Evolutionary conservation across 2,797 vertebrate species (phyloP).

Genomic region (Sebastes iracundus): DNA sequence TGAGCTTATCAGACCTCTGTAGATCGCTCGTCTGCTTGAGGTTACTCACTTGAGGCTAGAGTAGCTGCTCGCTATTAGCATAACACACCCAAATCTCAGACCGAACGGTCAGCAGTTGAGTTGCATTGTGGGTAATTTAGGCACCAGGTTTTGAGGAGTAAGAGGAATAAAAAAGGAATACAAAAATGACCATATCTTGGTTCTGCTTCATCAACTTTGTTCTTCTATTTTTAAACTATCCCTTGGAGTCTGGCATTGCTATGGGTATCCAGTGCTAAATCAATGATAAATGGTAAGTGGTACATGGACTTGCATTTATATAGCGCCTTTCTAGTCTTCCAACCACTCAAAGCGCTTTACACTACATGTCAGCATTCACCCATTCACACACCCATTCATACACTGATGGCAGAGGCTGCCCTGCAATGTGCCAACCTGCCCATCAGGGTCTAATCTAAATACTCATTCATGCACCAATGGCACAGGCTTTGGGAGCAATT

Average conservation of each 20-base stretch:
- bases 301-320: neutral
- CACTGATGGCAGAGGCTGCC: too few relatives aligned
- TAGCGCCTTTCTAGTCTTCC: too few relatives aligned
- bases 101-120: neutral
- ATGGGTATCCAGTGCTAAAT: neutral
- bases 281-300: neutral
- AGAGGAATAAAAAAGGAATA: neutral
- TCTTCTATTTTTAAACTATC: neutral
- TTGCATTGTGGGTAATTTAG: neutral
- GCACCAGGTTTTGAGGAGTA: neutral
- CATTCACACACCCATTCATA: too few relatives aligned
- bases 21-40: neutral
- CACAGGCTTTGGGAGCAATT: too few relatives aligned
- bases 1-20: neutral
- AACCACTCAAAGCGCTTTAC: too few relatives aligned
- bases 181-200: neutral
- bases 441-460: too few relatives aligned
- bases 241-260: neutral
- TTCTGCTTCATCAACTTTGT: neutral
- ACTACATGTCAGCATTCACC: too few relatives aligned
- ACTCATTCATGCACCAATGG: too few relatives aligned
- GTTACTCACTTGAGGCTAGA: neutral
- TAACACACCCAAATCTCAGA: neutral
- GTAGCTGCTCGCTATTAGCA: neutral
- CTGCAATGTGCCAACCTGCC: too few relatives aligned